Percentiles rank a stretch among this genome's conserved stretches.
phyloP scores from a whole-genome alignment of 1,140 invertebrate genomes.

The Drosophila arawakana region DNA sequence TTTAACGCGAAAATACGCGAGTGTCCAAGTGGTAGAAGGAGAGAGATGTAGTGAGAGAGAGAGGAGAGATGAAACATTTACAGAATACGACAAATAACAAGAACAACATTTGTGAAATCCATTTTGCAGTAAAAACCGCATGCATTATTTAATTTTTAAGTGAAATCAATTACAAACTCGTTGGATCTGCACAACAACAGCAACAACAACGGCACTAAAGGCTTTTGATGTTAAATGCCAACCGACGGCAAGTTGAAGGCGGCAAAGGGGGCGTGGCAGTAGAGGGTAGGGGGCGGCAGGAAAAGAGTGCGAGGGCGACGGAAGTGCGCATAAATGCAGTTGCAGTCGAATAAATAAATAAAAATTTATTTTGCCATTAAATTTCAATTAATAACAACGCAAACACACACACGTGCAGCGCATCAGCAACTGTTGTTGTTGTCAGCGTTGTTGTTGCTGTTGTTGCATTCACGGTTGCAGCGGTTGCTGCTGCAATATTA shows the following conservation, averaged over 20 bases:
- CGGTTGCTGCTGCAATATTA: conserved; percentile 66
- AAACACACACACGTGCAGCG: conserved; percentile 65
- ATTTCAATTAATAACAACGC: conserved; percentile 83
- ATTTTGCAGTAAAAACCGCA: conserved; percentile 83
- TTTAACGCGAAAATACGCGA: conserved; percentile 67
- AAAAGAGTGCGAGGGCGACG: conserved; percentile 55
- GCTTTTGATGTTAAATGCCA: conserved; percentile 78
- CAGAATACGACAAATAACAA: conserved; percentile 5
- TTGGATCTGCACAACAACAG: conserved; percentile 31
- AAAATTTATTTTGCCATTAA: conserved; percentile 81
- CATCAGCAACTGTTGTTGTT: conserved; percentile 35
- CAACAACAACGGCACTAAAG: conserved; percentile 1
- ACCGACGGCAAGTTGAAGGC: conserved; percentile 40
- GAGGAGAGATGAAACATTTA: conserved; percentile 8
- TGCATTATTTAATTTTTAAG: conserved; percentile 84
- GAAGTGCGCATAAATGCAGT: conserved; percentile 81
- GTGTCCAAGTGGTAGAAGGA: conserved; percentile 22
- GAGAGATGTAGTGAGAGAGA: conserved; percentile 19
- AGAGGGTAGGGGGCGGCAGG: not conserved
- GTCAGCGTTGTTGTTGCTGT: conserved; percentile 19
- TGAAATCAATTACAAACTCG: conserved; percentile 81
- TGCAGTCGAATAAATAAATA: conserved; percentile 81
- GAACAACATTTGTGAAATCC: conserved; percentile 66
- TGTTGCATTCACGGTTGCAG: conserved; percentile 37
- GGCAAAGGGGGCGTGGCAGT: conserved; percentile 1